Evolutionary conservation across 23 tunicate species (phyloP), one percentile per base, ranked within the genome.

Genomic region (Halocynthia aurantium): DNA sequence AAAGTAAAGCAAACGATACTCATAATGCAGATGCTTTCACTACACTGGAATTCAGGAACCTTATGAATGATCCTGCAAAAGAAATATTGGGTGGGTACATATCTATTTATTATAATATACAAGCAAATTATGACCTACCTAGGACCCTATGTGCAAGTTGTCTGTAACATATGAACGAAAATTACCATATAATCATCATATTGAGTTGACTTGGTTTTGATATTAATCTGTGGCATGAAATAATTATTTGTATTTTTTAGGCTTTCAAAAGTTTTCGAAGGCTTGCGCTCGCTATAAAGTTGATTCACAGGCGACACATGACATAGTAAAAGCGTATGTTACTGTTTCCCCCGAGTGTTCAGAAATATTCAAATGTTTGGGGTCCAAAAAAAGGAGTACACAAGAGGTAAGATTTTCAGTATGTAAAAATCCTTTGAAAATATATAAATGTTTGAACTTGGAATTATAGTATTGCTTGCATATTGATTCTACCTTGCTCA

Each of bases 301-400:
- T 13, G 50, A 61, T 50, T 13, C 49, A 61, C 55, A 74, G 4
- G 51, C 15, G 21, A 75, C 49, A 20, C 74, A 73, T 66, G 87
- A 84, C 57, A 54, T 84, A 54, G 81, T 76, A 7, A 77, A 77
- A 69, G 80, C 82, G 6, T 84, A 76, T 55, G 70, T 84, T 18
- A 77, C 78, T 17, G 64, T 63, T 9, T 84, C 82, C 49, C 76
- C 82, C 0, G 82, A 84, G 17, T 84, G 87, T 55, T 76, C 81
- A 11, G 87, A 84, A 55, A 53, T 84, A 17, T 67, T 84, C 8
- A 76, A 84, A 77, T 69, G 81, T 55, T 52, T 76, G 52, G 75
- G 60, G 57, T 61, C 40, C 53, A 57, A 80, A 20, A 76, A 65
- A 40, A 53, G 82, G 15, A 54, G 82, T 15, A 52, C 69, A 7